Evolutionary conservation across 2,797 vertebrate species (phyloP), one percentile per base, ranked within the genome.

Genomic region (Rhodeus uyekii): DNA sequence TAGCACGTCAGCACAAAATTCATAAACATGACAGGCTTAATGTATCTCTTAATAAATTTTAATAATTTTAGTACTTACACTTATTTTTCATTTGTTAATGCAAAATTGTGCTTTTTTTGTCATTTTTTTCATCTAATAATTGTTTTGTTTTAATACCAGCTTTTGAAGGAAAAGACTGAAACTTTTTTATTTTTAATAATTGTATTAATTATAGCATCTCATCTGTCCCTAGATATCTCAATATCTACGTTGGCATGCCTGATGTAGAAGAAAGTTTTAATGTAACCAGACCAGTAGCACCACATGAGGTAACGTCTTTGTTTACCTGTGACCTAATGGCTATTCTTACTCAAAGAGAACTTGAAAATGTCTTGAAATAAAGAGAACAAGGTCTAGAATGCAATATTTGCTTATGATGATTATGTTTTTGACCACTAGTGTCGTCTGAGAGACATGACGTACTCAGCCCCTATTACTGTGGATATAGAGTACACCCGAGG

Each of bases 181-280:
- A 58, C n/a, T n/a, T n/a, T n/a, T n/a, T n/a, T n/a, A n/a, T 39
- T 27, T 22, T 29, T 13, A 13, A 71, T 29, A 2, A 2, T 55
- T 58, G 13, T 72, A 39, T 72, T 22, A 58, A 55, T 34, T 55
- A 19, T 71, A 29, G 27, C 14, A 73, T 48, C 10, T 42, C 24
- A 34, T 65, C 14, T 1, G 2, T 75, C 27, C 7, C 2, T 89
- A 99, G 98, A 86, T 99, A 99, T 87, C 95, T 99, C 74, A 99
- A 99, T 91, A 99, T 99, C 79, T 99, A 99, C 1, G 96, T 99
- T 3, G 98, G 96, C 19, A 96, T 97, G 92, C 98, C 98, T 76
- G 98, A 99, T 85, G 97, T 99, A 36, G 98, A 99, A 91, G 98
- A 99, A 94, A 99, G 97, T 89, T 99, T 99, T 90, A 99, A 99